Percentiles rank a stretch among this genome's conserved stretches.
phyloP scores from a whole-genome alignment of 2,113 vertebrate species.

The Egretta garzetta region DNA sequence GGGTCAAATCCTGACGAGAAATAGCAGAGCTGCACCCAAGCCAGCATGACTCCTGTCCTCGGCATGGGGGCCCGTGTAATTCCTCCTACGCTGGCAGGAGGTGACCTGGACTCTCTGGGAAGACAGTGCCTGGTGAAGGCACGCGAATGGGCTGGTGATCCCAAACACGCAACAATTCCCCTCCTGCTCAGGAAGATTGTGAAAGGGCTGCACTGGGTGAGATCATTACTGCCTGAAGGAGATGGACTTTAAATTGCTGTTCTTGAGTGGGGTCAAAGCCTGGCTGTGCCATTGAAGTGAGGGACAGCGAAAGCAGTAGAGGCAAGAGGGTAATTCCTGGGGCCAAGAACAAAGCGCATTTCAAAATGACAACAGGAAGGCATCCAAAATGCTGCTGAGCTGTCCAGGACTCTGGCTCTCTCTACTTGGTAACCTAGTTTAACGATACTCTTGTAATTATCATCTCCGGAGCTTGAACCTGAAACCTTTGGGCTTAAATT shows the following conservation, averaged over 20 bases:
- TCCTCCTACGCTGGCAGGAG: fast-evolving
- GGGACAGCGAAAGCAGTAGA: neutral
- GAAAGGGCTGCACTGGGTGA: neutral
- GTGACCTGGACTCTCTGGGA: neutral
- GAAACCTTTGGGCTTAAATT: neutral
- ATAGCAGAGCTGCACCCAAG: neutral
- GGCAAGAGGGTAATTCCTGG: neutral
- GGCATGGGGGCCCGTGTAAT: neutral
- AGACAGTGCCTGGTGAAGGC: neutral
- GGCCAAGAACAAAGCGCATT: neutral
- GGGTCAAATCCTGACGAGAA: neutral
- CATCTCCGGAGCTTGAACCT: neutral
- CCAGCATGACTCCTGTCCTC: neutral
- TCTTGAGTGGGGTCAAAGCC: neutral
- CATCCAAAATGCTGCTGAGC: neutral
- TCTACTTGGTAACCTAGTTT: neutral
- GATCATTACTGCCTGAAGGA: neutral
- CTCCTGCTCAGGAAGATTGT: neutral
- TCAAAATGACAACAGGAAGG: neutral
- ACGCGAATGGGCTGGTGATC: neutral
- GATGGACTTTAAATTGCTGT: neutral
- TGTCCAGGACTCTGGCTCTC: neutral
- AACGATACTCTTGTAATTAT: neutral
- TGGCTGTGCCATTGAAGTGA: neutral
- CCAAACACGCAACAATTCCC: neutral